A percentile compares a stretch with the other conserved stretches of the same genome.
These are phyloP conservation scores for Gastrophysa polygoni DNA, from an alignment of 2,888 invertebrate genomes.

Conservation along the genomic window DNA sequence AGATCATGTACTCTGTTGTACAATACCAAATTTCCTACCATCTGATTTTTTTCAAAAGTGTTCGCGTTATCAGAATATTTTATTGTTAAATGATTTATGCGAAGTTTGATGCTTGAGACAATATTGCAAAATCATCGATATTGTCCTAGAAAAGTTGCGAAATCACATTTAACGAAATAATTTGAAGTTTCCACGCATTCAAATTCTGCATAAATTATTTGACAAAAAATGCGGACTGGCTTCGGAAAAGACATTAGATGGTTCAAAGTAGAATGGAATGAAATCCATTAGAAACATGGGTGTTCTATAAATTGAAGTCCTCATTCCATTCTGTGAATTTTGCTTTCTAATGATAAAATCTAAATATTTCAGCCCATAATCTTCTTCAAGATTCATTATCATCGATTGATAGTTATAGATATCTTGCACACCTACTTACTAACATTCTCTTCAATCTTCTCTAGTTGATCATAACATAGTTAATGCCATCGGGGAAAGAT, in stretches of 20 bases:
- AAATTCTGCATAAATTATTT: no score
- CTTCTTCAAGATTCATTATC: not conserved
- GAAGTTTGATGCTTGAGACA: no score
- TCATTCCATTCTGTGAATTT: not conserved
- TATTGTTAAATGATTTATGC: no score
- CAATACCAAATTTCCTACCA: not conserved
- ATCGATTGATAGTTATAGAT: not conserved
- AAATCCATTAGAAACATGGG: no score
- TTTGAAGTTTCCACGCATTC: no score
- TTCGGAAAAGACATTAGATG: not conserved
- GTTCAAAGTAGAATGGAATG: not conserved
- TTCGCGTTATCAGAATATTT: no score
- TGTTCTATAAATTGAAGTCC: not conserved
- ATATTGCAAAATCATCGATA: no score
- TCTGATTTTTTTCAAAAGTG: not conserved
- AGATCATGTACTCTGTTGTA: conserved; percentile 32
- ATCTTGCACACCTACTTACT: not conserved
- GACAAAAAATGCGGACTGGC: no score
- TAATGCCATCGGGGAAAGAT: not conserved
- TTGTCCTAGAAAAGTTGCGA: no score
- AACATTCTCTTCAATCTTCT: not conserved
- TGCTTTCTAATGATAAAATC: not conserved
- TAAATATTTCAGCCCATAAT: not conserved
- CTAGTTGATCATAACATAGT: not conserved
- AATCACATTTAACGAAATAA: no score